These are phyloP conservation scores for Platycnemis pennipes DNA, from an alignment of 2,888 invertebrate genomes.

Conservation along the genomic window DNA sequence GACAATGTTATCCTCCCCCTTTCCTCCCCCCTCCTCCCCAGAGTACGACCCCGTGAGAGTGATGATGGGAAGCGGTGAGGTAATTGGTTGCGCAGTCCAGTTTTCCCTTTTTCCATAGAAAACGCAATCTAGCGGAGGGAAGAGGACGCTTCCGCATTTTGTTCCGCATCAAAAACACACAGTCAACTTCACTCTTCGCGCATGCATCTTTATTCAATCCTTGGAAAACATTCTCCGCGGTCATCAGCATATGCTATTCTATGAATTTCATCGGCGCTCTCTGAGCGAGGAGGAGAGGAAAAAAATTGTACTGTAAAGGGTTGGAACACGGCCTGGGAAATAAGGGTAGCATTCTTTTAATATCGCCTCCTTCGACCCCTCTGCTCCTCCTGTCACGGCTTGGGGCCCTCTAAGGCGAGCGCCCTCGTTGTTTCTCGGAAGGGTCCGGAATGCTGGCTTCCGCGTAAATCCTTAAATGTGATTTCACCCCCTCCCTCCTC, in stretches of 20 bases:
- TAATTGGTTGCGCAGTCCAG: not conserved
- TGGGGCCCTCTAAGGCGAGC: not conserved
- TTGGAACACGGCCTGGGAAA: not conserved
- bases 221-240: conserved; percentile 3
- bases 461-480: not conserved
- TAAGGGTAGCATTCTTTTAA: not conserved
- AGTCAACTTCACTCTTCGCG: not conserved
- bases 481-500: no score
- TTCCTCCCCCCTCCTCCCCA: no score
- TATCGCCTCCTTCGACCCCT: not conserved
- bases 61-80: not conserved
- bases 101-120: conserved; percentile 2
- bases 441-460: not conserved
- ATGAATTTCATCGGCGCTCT: not conserved
- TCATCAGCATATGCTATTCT: conserved; percentile 7
- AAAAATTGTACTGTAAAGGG: not conserved
- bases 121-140: not conserved
- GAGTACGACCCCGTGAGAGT: not conserved
- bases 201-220: not conserved
- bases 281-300: not conserved
- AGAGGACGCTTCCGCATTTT: not conserved
- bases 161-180: not conserved
- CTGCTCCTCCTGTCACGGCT: not conserved
- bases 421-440: not conserved
- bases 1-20: no score